Evolutionary conservation across 2,888 invertebrate species (phyloP), one percentile per base, ranked within the genome.

Genomic region (Clunio marinus): DNA sequence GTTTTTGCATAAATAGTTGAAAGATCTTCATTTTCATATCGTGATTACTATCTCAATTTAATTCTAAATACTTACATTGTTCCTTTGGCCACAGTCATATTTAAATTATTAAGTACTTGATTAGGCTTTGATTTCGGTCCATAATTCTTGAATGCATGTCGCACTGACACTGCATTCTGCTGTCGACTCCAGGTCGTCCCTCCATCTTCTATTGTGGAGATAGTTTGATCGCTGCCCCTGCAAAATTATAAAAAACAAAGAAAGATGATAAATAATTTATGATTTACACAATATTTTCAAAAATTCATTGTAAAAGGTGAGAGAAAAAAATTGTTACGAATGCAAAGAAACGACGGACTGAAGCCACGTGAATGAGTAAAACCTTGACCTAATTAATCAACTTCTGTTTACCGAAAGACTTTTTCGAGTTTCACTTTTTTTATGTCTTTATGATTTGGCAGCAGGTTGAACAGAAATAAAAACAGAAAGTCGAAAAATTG

Each of bases 1-100:
- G n/a, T n/a, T n/a, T n/a, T n/a, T n/a, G n/a, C n/a, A n/a, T n/a
- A n/a, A n/a, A n/a, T n/a, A n/a, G n/a, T n/a, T n/a, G n/a, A n/a
- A n/a, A n/a, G n/a, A n/a, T n/a, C n/a, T n/a, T n/a, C n/a, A n/a
- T n/a, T n/a, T n/a, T n/a, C n/a, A n/a, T n/a, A n/a, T n/a, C n/a
- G n/a, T n/a, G n/a, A n/a, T n/a, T n/a, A n/a, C n/a, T n/a, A n/a
- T n/a, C n/a, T n/a, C n/a, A n/a, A n/a, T n/a, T n/a, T n/a, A n/a
- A n/a, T n/a, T n/a, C n/a, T n/a, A 41, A n/a, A 3, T 74, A 88
- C 92, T 93, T 80, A 95, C 95, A 96, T 96, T 71, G 93, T 91
- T 74, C 95, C 96, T 79, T 93, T 93, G 73, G 89, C 90, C 71
- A 96, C 95, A 69, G 93, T 93, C 91, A 96, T 93, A 80, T 90